A percentile compares a stretch with the other conserved stretches of the same genome.
These are phyloP conservation scores for Nycticebus coucang DNA, from an alignment of 2,113 vertebrate genomes.

Conservation along the genomic window DNA sequence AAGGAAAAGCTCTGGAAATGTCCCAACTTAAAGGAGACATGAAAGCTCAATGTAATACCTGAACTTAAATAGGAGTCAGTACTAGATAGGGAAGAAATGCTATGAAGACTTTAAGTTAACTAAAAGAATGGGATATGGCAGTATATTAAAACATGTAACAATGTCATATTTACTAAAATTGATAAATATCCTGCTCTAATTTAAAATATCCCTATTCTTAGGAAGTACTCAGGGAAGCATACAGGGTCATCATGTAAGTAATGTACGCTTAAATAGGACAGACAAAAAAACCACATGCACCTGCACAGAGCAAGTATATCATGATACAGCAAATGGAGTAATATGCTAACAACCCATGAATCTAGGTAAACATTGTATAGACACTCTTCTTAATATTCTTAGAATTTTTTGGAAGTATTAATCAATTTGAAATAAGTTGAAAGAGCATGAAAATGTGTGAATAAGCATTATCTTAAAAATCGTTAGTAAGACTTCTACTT, in stretches of 20 bases:
- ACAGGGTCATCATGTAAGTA: neutral
- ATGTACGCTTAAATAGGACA: neutral
- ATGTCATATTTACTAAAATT: neutral
- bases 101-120: neutral
- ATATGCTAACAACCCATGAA: neutral
- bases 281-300: neutral
- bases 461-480: neutral
- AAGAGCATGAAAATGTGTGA: neutral
- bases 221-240: neutral
- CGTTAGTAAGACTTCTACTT: neutral
- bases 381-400: neutral
- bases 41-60: neutral
- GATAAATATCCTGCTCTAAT: neutral
- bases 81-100: neutral
- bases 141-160: neutral
- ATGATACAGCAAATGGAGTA: neutral
- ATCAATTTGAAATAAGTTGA: neutral
- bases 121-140: neutral
- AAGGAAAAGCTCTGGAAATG: neutral
- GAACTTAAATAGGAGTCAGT: neutral
- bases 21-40: neutral
- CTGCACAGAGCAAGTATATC: neutral
- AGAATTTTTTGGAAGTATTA: neutral
- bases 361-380: neutral
- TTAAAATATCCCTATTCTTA: neutral